Evolutionary conservation across 2,113 vertebrate species (phyloP).

Genomic region (Mandrillus leucophaeus): DNA sequence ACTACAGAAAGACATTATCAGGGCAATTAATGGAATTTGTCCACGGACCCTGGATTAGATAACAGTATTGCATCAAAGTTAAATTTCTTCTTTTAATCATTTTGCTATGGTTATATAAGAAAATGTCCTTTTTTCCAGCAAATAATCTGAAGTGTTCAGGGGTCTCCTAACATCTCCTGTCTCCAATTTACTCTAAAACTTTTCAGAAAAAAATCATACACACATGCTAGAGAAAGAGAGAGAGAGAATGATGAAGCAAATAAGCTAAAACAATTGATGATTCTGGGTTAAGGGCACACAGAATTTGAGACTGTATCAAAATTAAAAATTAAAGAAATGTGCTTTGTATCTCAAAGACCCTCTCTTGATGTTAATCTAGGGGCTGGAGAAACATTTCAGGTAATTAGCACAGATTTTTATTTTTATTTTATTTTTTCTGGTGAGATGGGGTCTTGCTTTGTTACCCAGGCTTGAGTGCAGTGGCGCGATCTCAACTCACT

Average conservation of each 20-base stretch:
- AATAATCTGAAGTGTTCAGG: constrained; percentile 13
- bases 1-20: background rate
- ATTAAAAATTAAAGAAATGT: constrained; percentile 14
- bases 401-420: background rate
- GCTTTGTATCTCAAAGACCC: constrained; percentile 15
- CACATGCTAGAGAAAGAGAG: background rate
- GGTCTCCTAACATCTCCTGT: background rate
- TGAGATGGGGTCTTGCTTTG: too few relatives aligned
- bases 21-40: background rate
- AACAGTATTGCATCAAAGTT: background rate
- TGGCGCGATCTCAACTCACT: too few relatives aligned
- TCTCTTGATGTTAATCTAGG: background rate
- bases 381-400: background rate
- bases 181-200: background rate
- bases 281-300: background rate
- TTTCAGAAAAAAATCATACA: background rate
- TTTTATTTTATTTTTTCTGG: too few relatives aligned
- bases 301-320: constrained; percentile 1
- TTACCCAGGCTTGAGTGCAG: too few relatives aligned
- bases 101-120: background rate
- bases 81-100: background rate
- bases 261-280: background rate
- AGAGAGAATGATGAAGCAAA: background rate
- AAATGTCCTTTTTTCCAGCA: background rate
- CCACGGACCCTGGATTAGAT: background rate